Percentiles rank a stretch among this genome's conserved stretches.
These are phyloP conservation scores for Caenorhabditis sinica DNA, from an alignment of 2,888 invertebrate genomes.

Conservation along the genomic window DNA sequence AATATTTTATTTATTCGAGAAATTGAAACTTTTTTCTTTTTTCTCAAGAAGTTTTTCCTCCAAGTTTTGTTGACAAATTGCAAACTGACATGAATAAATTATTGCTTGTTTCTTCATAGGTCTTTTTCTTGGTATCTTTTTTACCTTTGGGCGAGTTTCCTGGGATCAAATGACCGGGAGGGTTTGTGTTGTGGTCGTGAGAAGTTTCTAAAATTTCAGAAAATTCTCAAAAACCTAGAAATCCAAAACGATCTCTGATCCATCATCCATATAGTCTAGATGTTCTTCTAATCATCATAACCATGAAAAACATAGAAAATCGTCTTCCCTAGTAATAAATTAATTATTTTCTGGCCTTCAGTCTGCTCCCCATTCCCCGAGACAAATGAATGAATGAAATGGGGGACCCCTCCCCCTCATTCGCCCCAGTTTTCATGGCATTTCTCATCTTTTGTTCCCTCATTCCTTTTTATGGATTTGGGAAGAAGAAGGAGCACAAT, in stretches of 20 bases:
- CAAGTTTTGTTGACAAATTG: constrained; percentile 13
- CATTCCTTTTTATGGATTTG: neutral
- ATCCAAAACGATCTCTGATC: no score
- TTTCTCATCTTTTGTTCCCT: neutral
- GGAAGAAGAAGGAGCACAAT: neutral
- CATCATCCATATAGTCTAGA: no score
- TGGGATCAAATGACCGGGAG: neutral
- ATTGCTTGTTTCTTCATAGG: constrained; percentile 35
- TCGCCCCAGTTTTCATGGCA: constrained; percentile 1
- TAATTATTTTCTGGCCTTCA: neutral
- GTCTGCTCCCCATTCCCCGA: neutral
- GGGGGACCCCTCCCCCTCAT: neutral
- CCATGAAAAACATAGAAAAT: neutral
- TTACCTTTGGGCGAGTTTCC: neutral
- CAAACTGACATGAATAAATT: constrained; percentile 37
- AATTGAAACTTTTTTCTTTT: constrained; percentile 6
- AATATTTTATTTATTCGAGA: constrained; percentile 18
- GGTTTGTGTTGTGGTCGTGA: neutral
- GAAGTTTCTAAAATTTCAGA: neutral
- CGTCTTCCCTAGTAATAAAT: neutral
- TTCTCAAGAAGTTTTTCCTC: no score
- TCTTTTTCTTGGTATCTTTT: constrained; percentile 5
- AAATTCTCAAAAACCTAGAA: no score
- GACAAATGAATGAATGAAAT: neutral
- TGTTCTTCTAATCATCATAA: constrained; percentile 1